Evolutionary conservation across 2,797 vertebrate genomes (phyloP).

Genomic region (Pseudopleuronectes americanus): DNA sequence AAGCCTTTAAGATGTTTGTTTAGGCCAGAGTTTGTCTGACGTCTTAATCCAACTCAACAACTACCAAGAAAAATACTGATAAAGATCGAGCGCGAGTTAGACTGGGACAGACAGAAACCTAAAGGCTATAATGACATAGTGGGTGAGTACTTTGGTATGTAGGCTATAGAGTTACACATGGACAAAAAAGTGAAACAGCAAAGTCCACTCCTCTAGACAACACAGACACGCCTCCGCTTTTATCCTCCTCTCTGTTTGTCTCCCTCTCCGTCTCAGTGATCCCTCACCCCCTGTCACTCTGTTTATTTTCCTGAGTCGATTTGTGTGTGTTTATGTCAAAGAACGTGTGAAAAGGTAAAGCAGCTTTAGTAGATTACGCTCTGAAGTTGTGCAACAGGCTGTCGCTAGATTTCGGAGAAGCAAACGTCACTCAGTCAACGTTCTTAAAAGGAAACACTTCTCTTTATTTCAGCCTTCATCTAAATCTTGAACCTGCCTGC

Average conservation of each 20-base stretch:
- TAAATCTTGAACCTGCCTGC: no score
- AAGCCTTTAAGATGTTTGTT: conserved; percentile 4
- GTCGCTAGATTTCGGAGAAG: no score
- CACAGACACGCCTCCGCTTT: conserved; percentile 66
- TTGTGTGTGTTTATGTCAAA: conserved; percentile 30
- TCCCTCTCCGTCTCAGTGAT: conserved; percentile 50
- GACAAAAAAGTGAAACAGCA: conserved; percentile 57
- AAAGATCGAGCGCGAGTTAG: conserved; percentile 9
- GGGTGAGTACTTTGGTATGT: conserved; percentile 68
- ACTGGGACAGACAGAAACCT: conserved; percentile 29
- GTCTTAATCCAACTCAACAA: conserved; percentile 21
- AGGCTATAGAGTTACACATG: conserved; percentile 71
- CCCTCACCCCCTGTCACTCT: conserved; percentile 41
- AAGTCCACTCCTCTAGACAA: conserved; percentile 61
- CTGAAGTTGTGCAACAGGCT: no score
- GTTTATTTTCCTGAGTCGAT: conserved; percentile 37
- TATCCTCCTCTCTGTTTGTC: conserved; percentile 63
- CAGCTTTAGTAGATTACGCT: no score
- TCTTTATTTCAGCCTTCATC: no score
- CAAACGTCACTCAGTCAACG: no score
- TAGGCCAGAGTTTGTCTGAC: not conserved
- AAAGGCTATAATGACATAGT: conserved; percentile 36
- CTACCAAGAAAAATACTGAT: not conserved
- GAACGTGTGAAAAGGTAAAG: conserved; percentile 36
- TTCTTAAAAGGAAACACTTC: no score